Conservation (phyloP, 1,140 invertebrate genomes). For the Rhysida immarginata region DNA sequence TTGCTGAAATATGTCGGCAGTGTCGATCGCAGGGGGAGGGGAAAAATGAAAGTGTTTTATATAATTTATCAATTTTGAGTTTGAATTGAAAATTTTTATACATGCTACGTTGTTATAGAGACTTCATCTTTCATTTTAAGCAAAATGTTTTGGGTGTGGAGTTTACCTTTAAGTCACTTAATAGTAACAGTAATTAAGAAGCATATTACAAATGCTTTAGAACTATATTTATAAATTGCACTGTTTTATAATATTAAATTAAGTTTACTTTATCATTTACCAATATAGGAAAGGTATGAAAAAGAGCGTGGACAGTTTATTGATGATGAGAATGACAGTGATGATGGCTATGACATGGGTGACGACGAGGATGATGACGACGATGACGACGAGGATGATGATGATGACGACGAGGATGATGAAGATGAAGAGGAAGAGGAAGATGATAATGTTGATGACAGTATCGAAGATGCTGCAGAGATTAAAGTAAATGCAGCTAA, state of each 20-base stretch:
- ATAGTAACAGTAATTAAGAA: too few species aligned
- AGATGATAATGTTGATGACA: conserved; percentile 19
- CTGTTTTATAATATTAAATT: background rate
- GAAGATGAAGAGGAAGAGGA: conserved; percentile 16
- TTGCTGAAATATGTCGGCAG: too few species aligned
- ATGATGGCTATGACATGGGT: conserved; percentile 11
- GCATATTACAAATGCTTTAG: too few species aligned
- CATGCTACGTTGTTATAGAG: too few species aligned
- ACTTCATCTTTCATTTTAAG: too few species aligned
- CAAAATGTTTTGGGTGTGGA: too few species aligned
- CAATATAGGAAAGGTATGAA: conserved; percentile 7
- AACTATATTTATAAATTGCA: too few species aligned
- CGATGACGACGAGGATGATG: conserved; percentile 12
- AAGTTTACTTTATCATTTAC: background rate
- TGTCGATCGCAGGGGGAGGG: too few species aligned
- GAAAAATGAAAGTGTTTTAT: too few species aligned
- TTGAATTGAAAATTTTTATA: too few species aligned
- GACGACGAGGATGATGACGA: conserved; percentile 6
- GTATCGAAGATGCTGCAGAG: conserved; percentile 21
- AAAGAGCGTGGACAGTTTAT: background rate
- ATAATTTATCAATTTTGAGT: too few species aligned
- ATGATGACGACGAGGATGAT: conserved; percentile 13
- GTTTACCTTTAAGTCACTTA: too few species aligned
- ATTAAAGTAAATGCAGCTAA: conserved; percentile 44
- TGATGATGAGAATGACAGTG: conserved; percentile 4